A percentile compares a stretch with the other conserved stretches of the same genome.
Evolutionary conservation across 1,140 invertebrate species (phyloP).

Genomic region (Orchestia grillus): DNA sequence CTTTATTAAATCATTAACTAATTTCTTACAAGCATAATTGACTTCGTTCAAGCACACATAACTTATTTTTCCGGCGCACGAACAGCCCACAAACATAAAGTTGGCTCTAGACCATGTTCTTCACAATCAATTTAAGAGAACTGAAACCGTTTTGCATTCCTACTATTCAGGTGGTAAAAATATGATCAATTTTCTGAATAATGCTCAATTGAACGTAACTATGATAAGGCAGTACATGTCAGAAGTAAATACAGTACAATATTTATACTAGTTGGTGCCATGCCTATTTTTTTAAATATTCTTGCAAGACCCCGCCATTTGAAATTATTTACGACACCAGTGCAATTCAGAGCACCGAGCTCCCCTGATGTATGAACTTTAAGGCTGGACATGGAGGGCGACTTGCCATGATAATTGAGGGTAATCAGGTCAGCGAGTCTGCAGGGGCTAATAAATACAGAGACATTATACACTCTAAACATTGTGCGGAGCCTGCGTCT

Average conservation of each 20-base stretch:
- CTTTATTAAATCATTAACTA: no score
- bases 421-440: not conserved
- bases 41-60: no score
- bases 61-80: no score
- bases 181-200: not conserved
- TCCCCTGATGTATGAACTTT: not conserved
- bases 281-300: not conserved
- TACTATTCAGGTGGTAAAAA: not conserved
- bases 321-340: not conserved
- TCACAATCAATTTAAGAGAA: not conserved
- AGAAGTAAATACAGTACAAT: not conserved
- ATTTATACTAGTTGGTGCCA: not conserved
- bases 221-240: not conserved
- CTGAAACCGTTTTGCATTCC: not conserved
- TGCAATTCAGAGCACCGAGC: not conserved
- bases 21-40: no score
- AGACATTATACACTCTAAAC: conserved; percentile 11
- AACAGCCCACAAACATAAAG: not conserved
- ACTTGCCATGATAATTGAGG: not conserved
- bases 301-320: not conserved
- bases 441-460: not conserved
- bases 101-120: not conserved
- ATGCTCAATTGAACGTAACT: not conserved
- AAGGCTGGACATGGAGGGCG: not conserved
- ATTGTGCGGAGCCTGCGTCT: not conserved